A percentile compares a stretch with the other conserved stretches of the same genome.
These are phyloP conservation scores for Heterotilapia buettikoferi DNA, from an alignment of 2,113 vertebrate species.

Conservation along the genomic window DNA sequence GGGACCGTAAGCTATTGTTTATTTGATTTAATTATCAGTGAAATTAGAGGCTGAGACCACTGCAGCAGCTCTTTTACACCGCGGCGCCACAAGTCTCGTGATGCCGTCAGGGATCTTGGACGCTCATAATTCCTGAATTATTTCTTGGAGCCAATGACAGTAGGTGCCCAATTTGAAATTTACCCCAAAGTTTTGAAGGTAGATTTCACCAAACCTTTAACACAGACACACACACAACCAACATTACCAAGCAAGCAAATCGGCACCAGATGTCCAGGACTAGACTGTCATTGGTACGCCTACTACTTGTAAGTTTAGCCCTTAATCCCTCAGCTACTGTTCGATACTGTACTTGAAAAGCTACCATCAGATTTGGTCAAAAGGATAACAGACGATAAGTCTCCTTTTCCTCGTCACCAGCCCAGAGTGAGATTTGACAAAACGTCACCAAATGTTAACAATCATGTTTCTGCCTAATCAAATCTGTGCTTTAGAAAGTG, in stretches of 20 bases:
- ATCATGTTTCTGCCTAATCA: not conserved
- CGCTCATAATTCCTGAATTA: not conserved
- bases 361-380: not conserved
- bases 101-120: not conserved
- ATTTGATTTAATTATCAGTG: conserved; percentile 9
- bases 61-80: not conserved
- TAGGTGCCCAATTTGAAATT: not conserved
- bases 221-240: not conserved
- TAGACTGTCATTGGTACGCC: not conserved
- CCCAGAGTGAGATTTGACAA: not conserved
- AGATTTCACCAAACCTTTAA: not conserved
- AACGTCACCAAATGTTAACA: not conserved
- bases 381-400: not conserved
- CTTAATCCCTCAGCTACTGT: not conserved
- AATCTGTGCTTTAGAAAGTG: not conserved
- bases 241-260: not conserved
- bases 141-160: not conserved
- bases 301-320: not conserved
- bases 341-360: not conserved
- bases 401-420: not conserved
- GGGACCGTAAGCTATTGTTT: conserved; percentile 21
- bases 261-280: not conserved
- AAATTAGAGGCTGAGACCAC: not conserved
- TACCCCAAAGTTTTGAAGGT: not conserved
- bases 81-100: not conserved